Base-by-base conservation (phyloP, 2,888 invertebrate genomes). In the Crossocerus cetratus region DNA sequence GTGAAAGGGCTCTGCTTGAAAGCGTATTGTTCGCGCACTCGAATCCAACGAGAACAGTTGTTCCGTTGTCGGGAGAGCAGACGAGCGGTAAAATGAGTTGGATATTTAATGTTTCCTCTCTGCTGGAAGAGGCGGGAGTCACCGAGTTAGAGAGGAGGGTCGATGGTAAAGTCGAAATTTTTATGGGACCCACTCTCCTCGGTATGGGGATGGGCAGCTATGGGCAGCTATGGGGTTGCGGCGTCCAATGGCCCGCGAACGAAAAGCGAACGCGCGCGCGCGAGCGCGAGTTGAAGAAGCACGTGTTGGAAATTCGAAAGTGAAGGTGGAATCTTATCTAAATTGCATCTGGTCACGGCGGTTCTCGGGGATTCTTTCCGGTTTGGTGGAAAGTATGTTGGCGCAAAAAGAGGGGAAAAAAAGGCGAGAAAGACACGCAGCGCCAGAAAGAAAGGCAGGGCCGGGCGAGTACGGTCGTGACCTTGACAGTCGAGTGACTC, bases 321-420 rank as follows among this genome's bases (percentile, higher is more conserved):
- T 55, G 54, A 70, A 56, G 55, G 57, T 64, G 68, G 69, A 69
- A 56, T 67, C 43, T 68, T 62, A 66, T 69, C 71, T 54, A 14
- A 45, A 68, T 63, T 74, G 32, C 60, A 69, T 72, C 65, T 58
- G 53, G 69, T 16, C 68, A 63, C 55, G 49, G 59, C 61, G 56
- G 54, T 65, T 23, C 56, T 42, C 20, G 49, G 5, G 18, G 20
- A 69, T 62, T 55, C 56, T 61, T 66, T 74, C 64, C 45, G 69
- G 64, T 61, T 69, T 69, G n/a, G 32, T 64, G 42, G 66, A 72
- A 78, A 76, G 54, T 68, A 45, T 72, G 54, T 18, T 13, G 49
- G 16, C 20, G 49, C n/a, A 49, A 63, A 72, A 75, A 65, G 55
- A 13, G 18, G 20, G 22, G 22, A n/a, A n/a, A n/a, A n/a, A n/a